Conservation (phyloP, 2,888 invertebrate species). For the Aleiodes leptofemur region DNA sequence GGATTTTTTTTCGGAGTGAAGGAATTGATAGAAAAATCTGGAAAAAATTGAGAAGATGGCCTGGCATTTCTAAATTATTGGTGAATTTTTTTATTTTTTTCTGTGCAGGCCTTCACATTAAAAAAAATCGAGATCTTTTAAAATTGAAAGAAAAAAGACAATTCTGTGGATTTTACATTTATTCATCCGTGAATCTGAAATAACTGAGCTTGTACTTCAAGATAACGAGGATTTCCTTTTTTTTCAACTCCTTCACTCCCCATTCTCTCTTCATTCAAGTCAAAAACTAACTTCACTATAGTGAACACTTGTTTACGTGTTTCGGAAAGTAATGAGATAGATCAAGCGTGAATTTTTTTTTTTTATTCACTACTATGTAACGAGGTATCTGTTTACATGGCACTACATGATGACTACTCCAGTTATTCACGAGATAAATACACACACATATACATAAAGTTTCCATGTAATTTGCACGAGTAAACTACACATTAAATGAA, state of each 20-base stretch:
- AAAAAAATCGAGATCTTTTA: no score
- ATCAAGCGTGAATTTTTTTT: conserved; percentile 1
- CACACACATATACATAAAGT: conserved; percentile 18
- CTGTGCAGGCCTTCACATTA: no score
- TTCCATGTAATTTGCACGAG: conserved; percentile 17
- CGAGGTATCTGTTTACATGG: conserved; percentile 20
- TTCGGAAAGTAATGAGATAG: no score
- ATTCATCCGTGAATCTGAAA: not conserved
- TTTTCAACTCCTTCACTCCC: not conserved
- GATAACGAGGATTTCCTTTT: not conserved
- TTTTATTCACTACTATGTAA: not conserved
- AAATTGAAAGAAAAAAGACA: no score
- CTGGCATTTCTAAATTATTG: no score
- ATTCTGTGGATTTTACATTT: not conserved
- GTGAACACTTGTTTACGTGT: not conserved
- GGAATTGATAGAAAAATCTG: no score
- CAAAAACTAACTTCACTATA: no score
- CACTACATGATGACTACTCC: conserved; percentile 29
- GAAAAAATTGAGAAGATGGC: no score
- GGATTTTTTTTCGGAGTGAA: not conserved
- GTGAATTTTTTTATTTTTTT: no score
- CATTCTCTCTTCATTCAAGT: not conserved
- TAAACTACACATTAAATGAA: conserved; percentile 29
- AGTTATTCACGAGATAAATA: conserved; percentile 9
- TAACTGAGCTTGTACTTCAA: not conserved